Percentiles rank a stretch among this genome's conserved stretches.
Evolutionary conservation across 2,888 invertebrate species (phyloP).

Genomic region (Pseudococcus longispinus): DNA sequence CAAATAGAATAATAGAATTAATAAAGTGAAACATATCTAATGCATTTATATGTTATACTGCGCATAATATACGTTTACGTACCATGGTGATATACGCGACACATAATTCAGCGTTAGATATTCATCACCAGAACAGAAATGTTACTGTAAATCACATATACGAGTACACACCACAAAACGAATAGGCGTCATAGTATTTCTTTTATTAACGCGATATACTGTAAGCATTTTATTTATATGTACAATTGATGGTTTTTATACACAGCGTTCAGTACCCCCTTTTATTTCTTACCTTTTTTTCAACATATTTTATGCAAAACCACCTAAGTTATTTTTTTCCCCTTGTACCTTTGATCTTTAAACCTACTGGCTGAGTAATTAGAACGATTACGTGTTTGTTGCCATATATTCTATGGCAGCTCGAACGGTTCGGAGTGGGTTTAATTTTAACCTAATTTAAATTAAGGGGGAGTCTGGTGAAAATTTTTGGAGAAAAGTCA

Average conservation of each 20-base stretch:
- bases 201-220: constrained; percentile 52
- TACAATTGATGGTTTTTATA: neutral
- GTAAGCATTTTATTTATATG: constrained; percentile 47
- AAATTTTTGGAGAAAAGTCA: too few species aligned
- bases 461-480: too few species aligned
- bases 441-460: too few species aligned
- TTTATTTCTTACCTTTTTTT: neutral
- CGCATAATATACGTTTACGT: constrained; percentile 46
- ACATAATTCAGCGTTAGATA: constrained; percentile 54
- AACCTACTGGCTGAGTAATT: neutral
- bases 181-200: constrained; percentile 53
- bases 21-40: constrained; percentile 54
- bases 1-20: constrained; percentile 53
- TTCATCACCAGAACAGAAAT: constrained; percentile 51
- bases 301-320: constrained; percentile 24
- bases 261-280: neutral
- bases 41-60: constrained; percentile 52
- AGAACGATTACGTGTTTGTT: neutral
- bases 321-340: neutral
- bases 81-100: constrained; percentile 50
- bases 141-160: constrained; percentile 52
- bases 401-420: neutral
- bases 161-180: constrained; percentile 23
- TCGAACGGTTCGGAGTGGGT: too few species aligned
- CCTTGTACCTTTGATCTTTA: constrained; percentile 14